Evolutionary conservation across 2,797 vertebrate species (phyloP).

Genomic region (Huso huso): DNA sequence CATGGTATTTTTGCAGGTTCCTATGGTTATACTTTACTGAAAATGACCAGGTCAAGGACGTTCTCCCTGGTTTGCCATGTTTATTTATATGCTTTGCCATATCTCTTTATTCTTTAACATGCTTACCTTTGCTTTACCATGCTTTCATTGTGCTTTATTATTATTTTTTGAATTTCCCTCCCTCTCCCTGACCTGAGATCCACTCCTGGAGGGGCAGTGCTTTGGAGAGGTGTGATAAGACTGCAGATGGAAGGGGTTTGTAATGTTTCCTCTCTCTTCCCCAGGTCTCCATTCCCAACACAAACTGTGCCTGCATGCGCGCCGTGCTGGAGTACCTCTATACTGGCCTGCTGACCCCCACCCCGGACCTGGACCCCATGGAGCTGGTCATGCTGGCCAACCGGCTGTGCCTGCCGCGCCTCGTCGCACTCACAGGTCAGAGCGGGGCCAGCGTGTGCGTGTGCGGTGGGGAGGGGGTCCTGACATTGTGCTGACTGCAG

Average conservation of each 20-base stretch:
- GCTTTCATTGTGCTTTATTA: slow-evolving; percentile 12
- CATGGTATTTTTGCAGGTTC: too few species aligned
- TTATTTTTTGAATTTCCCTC: too few species aligned
- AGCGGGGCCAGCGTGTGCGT: neutral
- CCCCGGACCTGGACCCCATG: slow-evolving; percentile 65
- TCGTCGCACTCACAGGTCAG: slow-evolving; percentile 78
- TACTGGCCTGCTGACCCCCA: slow-evolving; percentile 67
- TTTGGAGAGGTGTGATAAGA: slow-evolving; percentile 18
- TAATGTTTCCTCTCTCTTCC: slow-evolving; percentile 7
- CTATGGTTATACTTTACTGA: too few species aligned
- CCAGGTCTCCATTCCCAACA: slow-evolving; percentile 76
- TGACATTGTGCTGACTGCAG: too few species aligned
- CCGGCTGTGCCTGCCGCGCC: slow-evolving; percentile 77
- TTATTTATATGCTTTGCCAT: too few species aligned
- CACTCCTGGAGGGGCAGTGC: slow-evolving; percentile 20
- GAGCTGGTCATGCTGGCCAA: slow-evolving; percentile 76
- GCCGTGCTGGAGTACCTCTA: slow-evolving; percentile 82
- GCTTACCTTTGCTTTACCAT: slow-evolving; percentile 4
- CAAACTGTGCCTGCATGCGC: slow-evolving; percentile 66
- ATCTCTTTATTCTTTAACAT: slow-evolving; percentile 3
- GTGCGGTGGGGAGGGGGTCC: too few species aligned
- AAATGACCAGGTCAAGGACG: too few species aligned
- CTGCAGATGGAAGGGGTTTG: slow-evolving; percentile 19
- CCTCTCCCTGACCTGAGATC: too few species aligned
- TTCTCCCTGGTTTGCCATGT: too few species aligned